phyloP scores from a whole-genome alignment of 2,888 invertebrate species.

The Tineola bisselliella region DNA sequence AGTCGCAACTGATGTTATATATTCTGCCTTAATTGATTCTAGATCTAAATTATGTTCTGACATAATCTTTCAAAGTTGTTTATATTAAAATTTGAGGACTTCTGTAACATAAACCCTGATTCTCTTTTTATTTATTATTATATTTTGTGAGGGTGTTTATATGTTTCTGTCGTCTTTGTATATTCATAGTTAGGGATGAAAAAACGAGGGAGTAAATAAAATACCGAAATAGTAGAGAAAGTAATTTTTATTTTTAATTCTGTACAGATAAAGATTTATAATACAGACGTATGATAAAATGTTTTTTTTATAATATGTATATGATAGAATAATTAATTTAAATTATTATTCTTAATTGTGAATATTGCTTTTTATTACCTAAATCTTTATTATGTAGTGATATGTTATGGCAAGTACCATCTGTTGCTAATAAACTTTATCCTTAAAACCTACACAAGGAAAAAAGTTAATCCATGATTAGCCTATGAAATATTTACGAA shows the following conservation, averaged over 20 bases:
- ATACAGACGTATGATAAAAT: not conserved
- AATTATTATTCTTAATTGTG: not conserved
- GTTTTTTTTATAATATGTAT: not conserved
- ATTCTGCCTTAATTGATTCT: no score
- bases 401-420: not conserved
- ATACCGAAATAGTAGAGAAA: not conserved
- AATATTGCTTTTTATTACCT: not conserved
- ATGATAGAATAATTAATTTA: not conserved
- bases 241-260: constrained; percentile 8
- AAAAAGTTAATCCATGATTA: not conserved
- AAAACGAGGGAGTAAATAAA: no score
- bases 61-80: not conserved
- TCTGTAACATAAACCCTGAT: no score
- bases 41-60: not conserved
- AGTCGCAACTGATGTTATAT: not conserved
- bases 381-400: not conserved
- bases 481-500: not conserved
- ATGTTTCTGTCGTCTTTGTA: no score
- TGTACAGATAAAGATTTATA: constrained; percentile 10
- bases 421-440: not conserved
- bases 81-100: no score
- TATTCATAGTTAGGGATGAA: no score
- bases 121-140: no score
- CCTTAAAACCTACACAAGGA: not conserved
- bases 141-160: no score